Conservation (phyloP, 2,113 vertebrate genomes). For the Hepsetus odoe region DNA sequence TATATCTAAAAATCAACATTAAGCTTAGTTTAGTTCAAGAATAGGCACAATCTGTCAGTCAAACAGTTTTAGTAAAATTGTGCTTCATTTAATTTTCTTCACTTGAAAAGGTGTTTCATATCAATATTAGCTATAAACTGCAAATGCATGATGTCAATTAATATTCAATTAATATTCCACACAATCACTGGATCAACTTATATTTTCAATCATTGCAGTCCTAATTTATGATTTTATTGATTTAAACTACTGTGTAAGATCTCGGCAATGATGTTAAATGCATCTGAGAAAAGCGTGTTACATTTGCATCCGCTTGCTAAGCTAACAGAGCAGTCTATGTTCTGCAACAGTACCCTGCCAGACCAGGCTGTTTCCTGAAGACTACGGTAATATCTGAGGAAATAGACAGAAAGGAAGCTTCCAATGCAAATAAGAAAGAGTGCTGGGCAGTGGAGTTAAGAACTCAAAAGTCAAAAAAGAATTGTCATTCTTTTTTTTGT, state of each 20-base stretch:
- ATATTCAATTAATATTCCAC: no score
- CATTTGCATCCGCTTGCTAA: background rate
- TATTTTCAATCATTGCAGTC: no score
- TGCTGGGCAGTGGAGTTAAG: background rate
- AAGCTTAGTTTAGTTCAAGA: no score
- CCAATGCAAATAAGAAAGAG: constrained; percentile 26
- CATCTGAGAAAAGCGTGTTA: background rate
- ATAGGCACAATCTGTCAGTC: no score
- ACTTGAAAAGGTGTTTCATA: no score
- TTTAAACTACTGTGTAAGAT: background rate
- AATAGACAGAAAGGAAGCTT: constrained; percentile 10
- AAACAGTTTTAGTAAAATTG: no score
- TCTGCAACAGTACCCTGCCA: background rate
- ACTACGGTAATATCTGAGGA: constrained; percentile 11
- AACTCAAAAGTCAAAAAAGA: background rate
- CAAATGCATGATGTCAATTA: no score
- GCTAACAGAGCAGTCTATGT: background rate
- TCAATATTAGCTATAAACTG: no score
- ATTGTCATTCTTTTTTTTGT: background rate
- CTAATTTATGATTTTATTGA: no score
- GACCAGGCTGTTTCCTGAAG: background rate
- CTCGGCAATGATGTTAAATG: background rate
- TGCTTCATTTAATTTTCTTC: no score
- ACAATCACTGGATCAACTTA: no score
- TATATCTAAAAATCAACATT: no score